Base-by-base conservation (phyloP, 2,888 invertebrate species). In the Celastrina argiolus region DNA sequence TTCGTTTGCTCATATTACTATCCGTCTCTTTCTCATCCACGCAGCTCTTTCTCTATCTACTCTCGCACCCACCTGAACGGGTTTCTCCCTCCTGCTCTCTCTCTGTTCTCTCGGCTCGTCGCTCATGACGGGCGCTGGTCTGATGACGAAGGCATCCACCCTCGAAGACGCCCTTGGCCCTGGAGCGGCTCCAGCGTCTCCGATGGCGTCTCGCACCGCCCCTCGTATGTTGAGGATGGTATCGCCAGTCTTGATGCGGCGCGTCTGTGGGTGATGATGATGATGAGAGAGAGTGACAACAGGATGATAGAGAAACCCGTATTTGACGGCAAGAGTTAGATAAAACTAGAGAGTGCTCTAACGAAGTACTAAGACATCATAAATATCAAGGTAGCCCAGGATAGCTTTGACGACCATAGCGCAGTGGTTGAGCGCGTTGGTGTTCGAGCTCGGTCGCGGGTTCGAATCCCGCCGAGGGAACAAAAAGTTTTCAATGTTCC, bases 171-270 rank as follows among this genome's bases (percentile, higher is more conserved):
- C 85, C 4, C 86, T 80, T 34, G 83, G 82, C 0, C 86, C 86
- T 1, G 90, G 86, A 14, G 88, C 87, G 0, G 87, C 87, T 22
- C 88, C 86, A 1, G 88, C 88, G 75, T 91, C 91, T 0, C 88
- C 89, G 66, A 91, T 90, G 0, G 87, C 87, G 71, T 90, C 90
- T 0, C 89, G 83, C 0, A 91, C 84, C 0, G 88, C 88, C 8
- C 89, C 89, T 67, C 87, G 85, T 71, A 91, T 90, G 78, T 90
- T 90, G 16, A 91, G 81, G 67, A 90, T 88, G 0, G 91, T 91
- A 74, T 88, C 91, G 7, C 87, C 90, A 0, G 90, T 90, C 71
- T 86, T 83, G 10, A 89, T 88, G 36, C 89, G 87, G 0, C 87
- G 81, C 3, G 75, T 69, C 73, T 74, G 56, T 10, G 51, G 36